phyloP scores from a whole-genome alignment of 2,888 invertebrate genomes.

The Unio delphinus region DNA sequence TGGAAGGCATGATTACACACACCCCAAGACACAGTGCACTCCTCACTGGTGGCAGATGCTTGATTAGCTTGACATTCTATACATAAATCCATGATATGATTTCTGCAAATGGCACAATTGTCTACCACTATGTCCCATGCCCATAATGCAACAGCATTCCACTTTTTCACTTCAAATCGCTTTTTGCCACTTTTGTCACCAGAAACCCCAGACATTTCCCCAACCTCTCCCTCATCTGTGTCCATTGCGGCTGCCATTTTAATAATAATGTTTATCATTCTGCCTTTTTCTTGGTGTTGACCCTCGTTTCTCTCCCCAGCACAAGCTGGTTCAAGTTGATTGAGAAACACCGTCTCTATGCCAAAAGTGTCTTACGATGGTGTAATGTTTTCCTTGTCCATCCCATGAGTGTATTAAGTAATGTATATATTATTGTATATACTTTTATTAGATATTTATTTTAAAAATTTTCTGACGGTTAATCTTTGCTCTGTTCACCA shows the following conservation, averaged over 20 bases:
- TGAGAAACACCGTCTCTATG: too few species aligned
- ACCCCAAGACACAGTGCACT: conserved; percentile 99
- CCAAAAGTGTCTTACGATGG: too few species aligned
- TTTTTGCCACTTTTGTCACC: conserved; percentile 92
- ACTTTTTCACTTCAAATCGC: conserved; percentile 99
- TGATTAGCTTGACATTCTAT: conserved; percentile 96
- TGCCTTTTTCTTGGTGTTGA: too few species aligned
- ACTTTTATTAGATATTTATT: too few species aligned
- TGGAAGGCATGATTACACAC: conserved; percentile 99
- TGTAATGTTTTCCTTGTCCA: too few species aligned
- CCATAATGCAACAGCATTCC: conserved; percentile 99
- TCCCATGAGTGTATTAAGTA: too few species aligned
- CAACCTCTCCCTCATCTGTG: conserved; percentile 85
- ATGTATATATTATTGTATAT: too few species aligned
- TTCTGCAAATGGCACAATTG: conserved; percentile 99
- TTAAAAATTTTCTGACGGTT: too few species aligned
- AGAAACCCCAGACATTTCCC: conserved; percentile 77
- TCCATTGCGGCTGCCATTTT: conserved; percentile 81
- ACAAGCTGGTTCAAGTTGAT: too few species aligned
- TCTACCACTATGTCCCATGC: conserved; percentile 99
- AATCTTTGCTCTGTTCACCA: too few species aligned
- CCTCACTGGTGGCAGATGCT: conserved; percentile 97
- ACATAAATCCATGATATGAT: conserved; percentile 99
- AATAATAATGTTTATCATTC: background rate
- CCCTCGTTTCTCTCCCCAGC: too few species aligned